Evolutionary conservation across 2,113 vertebrate species (phyloP).

Genomic region (Chitala chitala): DNA sequence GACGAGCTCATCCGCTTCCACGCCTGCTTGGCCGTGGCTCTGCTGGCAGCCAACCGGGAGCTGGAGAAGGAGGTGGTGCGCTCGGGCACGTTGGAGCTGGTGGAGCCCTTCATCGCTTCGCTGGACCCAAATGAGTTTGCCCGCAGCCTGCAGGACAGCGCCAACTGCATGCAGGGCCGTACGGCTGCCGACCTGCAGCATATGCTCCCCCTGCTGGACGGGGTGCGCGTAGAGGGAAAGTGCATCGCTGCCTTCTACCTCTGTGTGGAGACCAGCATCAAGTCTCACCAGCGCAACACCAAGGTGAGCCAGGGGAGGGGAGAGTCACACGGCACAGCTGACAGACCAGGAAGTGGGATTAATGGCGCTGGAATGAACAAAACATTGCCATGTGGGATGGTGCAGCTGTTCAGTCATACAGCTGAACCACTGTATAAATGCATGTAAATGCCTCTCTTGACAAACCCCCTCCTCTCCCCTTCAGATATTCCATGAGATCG

Average conservation of each 20-base stretch:
- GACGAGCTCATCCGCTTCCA: constrained; percentile 85
- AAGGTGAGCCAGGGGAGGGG: constrained; percentile 64
- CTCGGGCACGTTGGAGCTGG: constrained; percentile 89
- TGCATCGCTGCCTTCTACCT: constrained; percentile 94
- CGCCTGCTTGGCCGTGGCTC: constrained; percentile 83
- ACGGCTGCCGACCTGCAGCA: constrained; percentile 85
- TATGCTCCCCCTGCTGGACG: constrained; percentile 82
- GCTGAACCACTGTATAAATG: too few relatives aligned
- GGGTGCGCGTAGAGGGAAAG: constrained; percentile 83
- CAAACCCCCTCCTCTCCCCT: background rate
- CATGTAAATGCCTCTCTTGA: background rate
- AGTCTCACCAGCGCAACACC: constrained; percentile 85
- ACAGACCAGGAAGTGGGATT: background rate
- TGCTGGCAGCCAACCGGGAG: constrained; percentile 86
- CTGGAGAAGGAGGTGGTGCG: constrained; percentile 92
- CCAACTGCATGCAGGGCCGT: constrained; percentile 80
- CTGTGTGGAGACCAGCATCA: constrained; percentile 85
- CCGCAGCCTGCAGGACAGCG: constrained; percentile 72
- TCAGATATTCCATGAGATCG: constrained; percentile 90
- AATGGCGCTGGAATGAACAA: background rate
- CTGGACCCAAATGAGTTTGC: constrained; percentile 83
- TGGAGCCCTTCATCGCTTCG: constrained; percentile 91
- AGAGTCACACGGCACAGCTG: background rate
- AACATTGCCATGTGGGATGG: background rate
- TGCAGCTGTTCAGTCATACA: background rate